Evolutionary conservation across 2,797 vertebrate genomes (phyloP).

Genomic region (Botia almorhae): DNA sequence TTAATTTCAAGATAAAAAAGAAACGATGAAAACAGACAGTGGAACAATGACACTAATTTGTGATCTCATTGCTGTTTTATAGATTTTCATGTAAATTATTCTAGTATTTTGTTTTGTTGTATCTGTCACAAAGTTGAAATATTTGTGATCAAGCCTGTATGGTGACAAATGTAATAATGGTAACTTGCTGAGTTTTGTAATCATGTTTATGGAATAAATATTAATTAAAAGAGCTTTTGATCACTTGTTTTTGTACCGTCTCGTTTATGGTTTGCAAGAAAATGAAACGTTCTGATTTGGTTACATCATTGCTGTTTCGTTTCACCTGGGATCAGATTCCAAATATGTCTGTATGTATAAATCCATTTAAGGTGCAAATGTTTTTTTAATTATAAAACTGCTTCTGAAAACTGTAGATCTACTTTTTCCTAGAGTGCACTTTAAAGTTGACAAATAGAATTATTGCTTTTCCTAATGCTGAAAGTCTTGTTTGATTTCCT

Average conservation of each 20-base stretch:
- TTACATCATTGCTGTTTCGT: background rate
- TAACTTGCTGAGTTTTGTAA: constrained; percentile 99
- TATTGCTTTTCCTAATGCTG: background rate
- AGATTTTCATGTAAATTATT: constrained; percentile 99
- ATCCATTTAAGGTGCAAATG: background rate
- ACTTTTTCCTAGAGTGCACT: background rate
- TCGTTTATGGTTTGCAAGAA: background rate
- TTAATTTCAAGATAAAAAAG: constrained; percentile 76
- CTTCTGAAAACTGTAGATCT: background rate
- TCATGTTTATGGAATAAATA: constrained; percentile 99
- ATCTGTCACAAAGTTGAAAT: constrained; percentile 99
- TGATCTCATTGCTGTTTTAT: constrained; percentile 99
- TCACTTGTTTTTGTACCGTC: constrained; percentile 28
- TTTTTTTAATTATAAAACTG: background rate
- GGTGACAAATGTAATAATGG: constrained; percentile 99
- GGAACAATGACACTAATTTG: constrained; percentile 87
- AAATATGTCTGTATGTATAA: background rate
- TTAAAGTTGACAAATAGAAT: background rate
- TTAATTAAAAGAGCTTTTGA: constrained; percentile 97
- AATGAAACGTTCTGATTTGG: background rate
- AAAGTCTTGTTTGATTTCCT: too few species aligned
- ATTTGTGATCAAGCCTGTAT: constrained; percentile 99
- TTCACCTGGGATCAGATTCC: background rate
- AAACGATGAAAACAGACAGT: constrained; percentile 92
- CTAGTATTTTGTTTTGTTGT: constrained; percentile 99